Evolutionary conservation across 2,797 vertebrate genomes (phyloP).

Genomic region (Onychomys torridus): DNA sequence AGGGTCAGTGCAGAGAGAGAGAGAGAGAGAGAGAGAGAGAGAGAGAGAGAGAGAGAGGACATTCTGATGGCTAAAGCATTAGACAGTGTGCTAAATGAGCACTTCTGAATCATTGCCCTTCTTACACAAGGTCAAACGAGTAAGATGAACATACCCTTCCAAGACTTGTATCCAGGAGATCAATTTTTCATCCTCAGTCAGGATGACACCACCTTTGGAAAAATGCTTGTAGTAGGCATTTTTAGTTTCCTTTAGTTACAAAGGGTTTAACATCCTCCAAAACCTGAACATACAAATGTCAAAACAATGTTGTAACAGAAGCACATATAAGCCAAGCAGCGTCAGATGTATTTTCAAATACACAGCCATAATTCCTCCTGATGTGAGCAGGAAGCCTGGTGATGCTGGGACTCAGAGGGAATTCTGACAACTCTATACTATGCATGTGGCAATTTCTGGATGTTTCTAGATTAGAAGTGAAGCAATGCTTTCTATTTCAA

Average conservation of each 20-base stretch:
- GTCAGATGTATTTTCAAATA: slow-evolving; percentile 57
- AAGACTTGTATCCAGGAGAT: slow-evolving; percentile 55
- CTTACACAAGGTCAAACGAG: slow-evolving; percentile 33
- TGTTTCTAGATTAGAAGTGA: slow-evolving; percentile 39
- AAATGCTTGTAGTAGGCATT: slow-evolving; percentile 70
- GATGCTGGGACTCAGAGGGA: background rate
- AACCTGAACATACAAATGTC: slow-evolving; percentile 71
- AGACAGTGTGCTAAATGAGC: background rate
- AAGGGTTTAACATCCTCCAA: slow-evolving; percentile 57
- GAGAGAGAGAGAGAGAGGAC: background rate
- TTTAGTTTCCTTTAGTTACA: slow-evolving; percentile 65
- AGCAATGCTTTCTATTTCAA: slow-evolving; percentile 55
- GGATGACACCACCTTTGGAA: slow-evolving; percentile 61
- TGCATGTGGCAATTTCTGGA: background rate
- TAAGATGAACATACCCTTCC: slow-evolving; percentile 43
- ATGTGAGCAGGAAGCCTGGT: slow-evolving; percentile 53
- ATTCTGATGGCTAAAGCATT: background rate
- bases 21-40: background rate
- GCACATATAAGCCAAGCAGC: slow-evolving; percentile 37
- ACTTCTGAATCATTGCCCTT: slow-evolving; percentile 9
- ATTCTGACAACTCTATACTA: slow-evolving; percentile 33
- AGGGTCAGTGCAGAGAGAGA: background rate
- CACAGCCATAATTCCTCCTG: slow-evolving; percentile 43
- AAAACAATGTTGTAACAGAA: slow-evolving; percentile 64
- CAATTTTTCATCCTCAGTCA: slow-evolving; percentile 61